Evolutionary conservation across 2,113 vertebrate genomes (phyloP).

Genomic region (western clawed frog (Xenopus tropicalis)): UCB_Xtro_10.0 CM004452.2:49742501-49743000

Average conservation of each 20-base stretch:
- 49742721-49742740: constrained; percentile 92
- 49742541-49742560: constrained; percentile 92
- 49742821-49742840: constrained; percentile 95
- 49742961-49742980: too few relatives aligned
- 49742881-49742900: constrained; percentile 80
- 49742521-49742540: constrained; percentile 94
- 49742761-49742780: constrained; percentile 90
- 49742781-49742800: constrained; percentile 85
- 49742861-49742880: constrained; percentile 76
- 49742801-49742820: constrained; percentile 86
- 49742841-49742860: constrained; percentile 86
- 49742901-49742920: constrained; percentile 79
- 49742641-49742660: constrained; percentile 47
- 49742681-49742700: background rate
- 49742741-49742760: constrained; percentile 93
- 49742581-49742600: constrained; percentile 79
- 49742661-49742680: background rate
- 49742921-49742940: constrained; percentile 78
- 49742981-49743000: too few relatives aligned
- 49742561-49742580: constrained; percentile 95
- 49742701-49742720: constrained; percentile 43
- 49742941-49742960: background rate
- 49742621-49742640: constrained; percentile 96
- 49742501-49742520: constrained; percentile 95
- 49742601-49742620: constrained; percentile 93